phyloP scores from a whole-genome alignment of 2,797 vertebrate species.

The Eutrigla gurnardus region DNA sequence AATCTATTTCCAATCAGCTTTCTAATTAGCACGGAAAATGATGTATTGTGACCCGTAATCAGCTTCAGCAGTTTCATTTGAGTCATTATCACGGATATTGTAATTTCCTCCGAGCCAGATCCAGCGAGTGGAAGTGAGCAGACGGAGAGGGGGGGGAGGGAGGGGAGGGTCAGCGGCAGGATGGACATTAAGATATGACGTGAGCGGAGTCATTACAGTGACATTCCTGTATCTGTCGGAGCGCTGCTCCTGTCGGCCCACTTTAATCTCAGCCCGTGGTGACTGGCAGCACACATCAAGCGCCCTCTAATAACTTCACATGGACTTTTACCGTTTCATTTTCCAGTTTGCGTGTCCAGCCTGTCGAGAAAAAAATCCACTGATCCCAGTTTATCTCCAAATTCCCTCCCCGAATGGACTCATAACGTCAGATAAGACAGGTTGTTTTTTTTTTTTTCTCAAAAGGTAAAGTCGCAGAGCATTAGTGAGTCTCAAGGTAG shows the following conservation, averaged over 20 bases:
- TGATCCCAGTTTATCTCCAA: constrained; percentile 59
- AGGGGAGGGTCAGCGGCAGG: constrained; percentile 54
- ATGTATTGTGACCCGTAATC: constrained; percentile 82
- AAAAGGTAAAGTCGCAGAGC: constrained; percentile 49
- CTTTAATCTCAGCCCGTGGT: constrained; percentile 68
- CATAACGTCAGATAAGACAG: constrained; percentile 66
- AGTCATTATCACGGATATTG: constrained; percentile 81
- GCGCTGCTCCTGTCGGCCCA: constrained; percentile 45
- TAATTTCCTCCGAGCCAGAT: constrained; percentile 71
- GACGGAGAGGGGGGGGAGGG: not conserved
- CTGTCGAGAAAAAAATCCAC: constrained; percentile 67
- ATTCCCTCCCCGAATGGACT: constrained; percentile 52
- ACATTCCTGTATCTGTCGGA: constrained; percentile 70
- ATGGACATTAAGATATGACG: constrained; percentile 69
- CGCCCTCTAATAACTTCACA: constrained; percentile 63
- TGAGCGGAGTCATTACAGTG: constrained; percentile 67
- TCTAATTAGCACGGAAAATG: constrained; percentile 80
- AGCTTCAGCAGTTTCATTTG: constrained; percentile 75
- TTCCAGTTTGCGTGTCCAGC: constrained; percentile 44
- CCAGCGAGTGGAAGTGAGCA: constrained; percentile 56
- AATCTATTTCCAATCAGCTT: constrained; percentile 82
- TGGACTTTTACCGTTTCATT: constrained; percentile 72
- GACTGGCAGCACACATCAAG: constrained; percentile 68
- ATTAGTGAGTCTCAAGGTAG: constrained; percentile 47
- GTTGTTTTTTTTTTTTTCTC: constrained; percentile 33